Evolutionary conservation across 2,888 invertebrate species (phyloP).

Genomic region (Hoplodrina blanda): DNA sequence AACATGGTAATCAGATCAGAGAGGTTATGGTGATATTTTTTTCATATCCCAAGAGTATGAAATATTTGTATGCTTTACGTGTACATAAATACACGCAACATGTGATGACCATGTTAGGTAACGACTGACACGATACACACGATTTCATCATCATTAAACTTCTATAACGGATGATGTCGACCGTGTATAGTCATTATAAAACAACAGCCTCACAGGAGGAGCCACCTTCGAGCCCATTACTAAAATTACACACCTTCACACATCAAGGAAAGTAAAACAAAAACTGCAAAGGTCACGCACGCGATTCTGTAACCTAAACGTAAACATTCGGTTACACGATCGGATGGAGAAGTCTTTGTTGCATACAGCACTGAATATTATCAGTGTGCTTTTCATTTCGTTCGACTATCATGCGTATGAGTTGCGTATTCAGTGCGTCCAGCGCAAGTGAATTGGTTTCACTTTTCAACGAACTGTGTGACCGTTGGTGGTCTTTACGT

Average conservation of each 20-base stretch:
- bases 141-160: conserved; percentile 42
- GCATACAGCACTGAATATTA: neutral
- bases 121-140: conserved; percentile 16
- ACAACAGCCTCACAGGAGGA: conserved; percentile 12
- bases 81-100: conserved; percentile 1
- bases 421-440: conserved; percentile 33
- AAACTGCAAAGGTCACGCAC: conserved; percentile 58
- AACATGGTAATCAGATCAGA: neutral
- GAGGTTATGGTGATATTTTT: neutral
- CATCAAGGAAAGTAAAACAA: conserved; percentile 44
- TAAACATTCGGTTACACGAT: conserved; percentile 31
- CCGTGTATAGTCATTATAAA: conserved; percentile 29
- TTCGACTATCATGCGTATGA: neutral
- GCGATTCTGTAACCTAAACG: conserved; percentile 32
- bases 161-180: conserved; percentile 17
- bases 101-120: conserved; percentile 30
- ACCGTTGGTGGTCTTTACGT: conserved; percentile 9
- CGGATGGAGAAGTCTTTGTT: conserved; percentile 2
- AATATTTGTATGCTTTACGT: conserved; percentile 1
- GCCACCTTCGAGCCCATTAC: conserved; percentile 44
- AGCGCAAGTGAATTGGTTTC: conserved; percentile 50
- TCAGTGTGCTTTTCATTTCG: neutral
- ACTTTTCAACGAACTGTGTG: conserved; percentile 55
- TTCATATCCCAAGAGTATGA: neutral
- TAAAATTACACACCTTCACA: conserved; percentile 27